Conservation (phyloP, 2,888 invertebrate genomes). For the Aethes cnicana region DNA sequence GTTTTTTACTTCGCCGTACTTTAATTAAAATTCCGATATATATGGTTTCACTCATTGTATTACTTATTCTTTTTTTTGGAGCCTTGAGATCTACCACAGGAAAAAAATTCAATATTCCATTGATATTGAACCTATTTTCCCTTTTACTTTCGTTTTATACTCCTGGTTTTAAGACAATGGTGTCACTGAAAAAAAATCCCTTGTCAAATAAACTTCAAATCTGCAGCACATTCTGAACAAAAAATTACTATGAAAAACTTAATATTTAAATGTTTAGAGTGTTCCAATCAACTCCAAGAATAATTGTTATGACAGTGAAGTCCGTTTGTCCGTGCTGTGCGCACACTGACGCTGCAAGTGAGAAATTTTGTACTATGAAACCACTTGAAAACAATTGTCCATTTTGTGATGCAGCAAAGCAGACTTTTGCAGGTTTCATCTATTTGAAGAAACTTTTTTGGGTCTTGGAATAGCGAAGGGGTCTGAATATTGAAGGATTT, state of each 20-base stretch:
- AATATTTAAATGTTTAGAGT: conserved; percentile 60
- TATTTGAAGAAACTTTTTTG: neutral
- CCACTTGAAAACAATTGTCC: conserved; percentile 37
- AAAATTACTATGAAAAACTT: conserved; percentile 31
- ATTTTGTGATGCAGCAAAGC: conserved; percentile 42
- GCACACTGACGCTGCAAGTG: conserved; percentile 37
- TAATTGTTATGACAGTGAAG: conserved; percentile 41
- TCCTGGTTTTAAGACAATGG: conserved; percentile 3
- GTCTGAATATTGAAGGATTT: no score
- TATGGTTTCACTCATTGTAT: no score
- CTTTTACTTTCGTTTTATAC: neutral
- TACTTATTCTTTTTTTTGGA: no score
- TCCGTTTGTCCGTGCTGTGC: conserved; percentile 45
- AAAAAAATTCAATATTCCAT: no score
- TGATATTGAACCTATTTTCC: neutral
- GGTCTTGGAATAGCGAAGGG: no score
- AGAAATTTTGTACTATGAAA: conserved; percentile 37
- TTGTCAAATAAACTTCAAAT: conserved; percentile 21
- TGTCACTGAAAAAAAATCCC: neutral
- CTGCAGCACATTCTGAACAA: conserved; percentile 1
- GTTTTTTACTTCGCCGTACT: no score
- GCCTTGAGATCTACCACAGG: no score
- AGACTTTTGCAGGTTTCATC: conserved; percentile 43
- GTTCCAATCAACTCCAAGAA: conserved; percentile 41
- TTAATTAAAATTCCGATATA: no score